These are phyloP conservation scores for Philhelius pedissequus DNA, from an alignment of 2,888 invertebrate species.

Conservation along the genomic window DNA sequence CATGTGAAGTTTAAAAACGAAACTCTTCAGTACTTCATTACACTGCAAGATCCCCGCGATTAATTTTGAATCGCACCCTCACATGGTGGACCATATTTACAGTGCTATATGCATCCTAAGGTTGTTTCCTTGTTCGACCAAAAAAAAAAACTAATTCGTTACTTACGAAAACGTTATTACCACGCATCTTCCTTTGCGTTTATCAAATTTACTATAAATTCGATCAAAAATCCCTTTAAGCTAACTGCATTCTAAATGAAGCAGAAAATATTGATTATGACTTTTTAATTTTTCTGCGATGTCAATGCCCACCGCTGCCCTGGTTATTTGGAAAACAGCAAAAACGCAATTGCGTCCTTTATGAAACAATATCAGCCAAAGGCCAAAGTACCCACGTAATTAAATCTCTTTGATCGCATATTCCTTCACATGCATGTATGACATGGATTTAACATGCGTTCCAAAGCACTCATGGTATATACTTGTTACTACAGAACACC, in stretches of 20 bases:
- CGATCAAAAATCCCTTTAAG: not conserved
- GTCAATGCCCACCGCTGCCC: not conserved
- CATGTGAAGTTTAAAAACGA: too few species aligned
- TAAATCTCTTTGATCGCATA: conserved; percentile 54
- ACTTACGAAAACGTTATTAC: too few species aligned
- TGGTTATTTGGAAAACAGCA: too few species aligned
- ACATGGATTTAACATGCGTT: not conserved
- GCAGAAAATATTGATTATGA: not conserved
- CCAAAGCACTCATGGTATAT: not conserved
- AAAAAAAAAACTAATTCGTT: too few species aligned
- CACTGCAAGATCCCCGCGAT: too few species aligned
- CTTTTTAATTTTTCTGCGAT: not conserved
- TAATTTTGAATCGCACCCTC: too few species aligned
- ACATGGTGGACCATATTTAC: too few species aligned
- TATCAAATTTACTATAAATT: not conserved
- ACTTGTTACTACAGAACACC: not conserved
- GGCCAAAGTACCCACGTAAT: conserved; percentile 10
- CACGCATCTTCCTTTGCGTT: too few species aligned
- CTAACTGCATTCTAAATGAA: not conserved
- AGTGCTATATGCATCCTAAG: too few species aligned
- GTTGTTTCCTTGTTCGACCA: too few species aligned
- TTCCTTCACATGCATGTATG: conserved; percentile 24
- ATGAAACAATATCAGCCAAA: not conserved
- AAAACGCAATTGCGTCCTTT: not conserved
- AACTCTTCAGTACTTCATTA: too few species aligned